Evolutionary conservation across 2,888 invertebrate genomes (phyloP), one percentile per base, ranked within the genome.

Genomic region (Ectemnius cavifrons): DNA sequence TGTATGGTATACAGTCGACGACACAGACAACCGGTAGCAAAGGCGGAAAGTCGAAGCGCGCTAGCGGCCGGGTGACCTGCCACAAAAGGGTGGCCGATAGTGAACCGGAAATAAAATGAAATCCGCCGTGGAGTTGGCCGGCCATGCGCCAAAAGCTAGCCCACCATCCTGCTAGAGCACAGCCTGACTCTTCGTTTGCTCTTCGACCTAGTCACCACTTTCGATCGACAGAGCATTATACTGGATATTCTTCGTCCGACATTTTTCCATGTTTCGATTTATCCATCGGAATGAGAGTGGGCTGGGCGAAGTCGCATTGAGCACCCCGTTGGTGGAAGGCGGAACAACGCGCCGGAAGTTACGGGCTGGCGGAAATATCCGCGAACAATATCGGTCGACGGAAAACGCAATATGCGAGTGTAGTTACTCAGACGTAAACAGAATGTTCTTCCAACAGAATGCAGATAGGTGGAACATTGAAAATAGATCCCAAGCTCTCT

Each of bases 61-160:
- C 71, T 4, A 37, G 8, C 37, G 67, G 61, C 71, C 70, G 71
- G 71, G 77, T 73, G 81, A 74, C 66, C 76, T 59, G 73, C 58
- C 79, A 84, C 85, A 85, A 86, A 86, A 86, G 85, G 64, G 73
- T 72, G 77, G 63, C 28, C 68, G 71, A 81, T 77, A 75, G 73
- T 79, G 69, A 72, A 79, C 81, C 82, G 85, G 87, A 87, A 86
- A 87, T 87, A 84, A 84, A 86, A 86, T 86, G 84, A 84, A 87
- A 87, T 85, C 80, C 80, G 69, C 76, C 69, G 67, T 71, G 82
- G 77, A 80, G 79, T n/a, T 16, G n/a, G 52, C 52, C 16, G 52
- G n/a, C 52, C 52, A 71, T 64, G 70, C 75, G 76, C 73, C 74
- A 75, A 80, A 83, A 85, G 78, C 81, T 67, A 76, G 73, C 67